Evolutionary conservation across 2,888 invertebrate species (phyloP).

Genomic region (Tetranychus piercei): DNA sequence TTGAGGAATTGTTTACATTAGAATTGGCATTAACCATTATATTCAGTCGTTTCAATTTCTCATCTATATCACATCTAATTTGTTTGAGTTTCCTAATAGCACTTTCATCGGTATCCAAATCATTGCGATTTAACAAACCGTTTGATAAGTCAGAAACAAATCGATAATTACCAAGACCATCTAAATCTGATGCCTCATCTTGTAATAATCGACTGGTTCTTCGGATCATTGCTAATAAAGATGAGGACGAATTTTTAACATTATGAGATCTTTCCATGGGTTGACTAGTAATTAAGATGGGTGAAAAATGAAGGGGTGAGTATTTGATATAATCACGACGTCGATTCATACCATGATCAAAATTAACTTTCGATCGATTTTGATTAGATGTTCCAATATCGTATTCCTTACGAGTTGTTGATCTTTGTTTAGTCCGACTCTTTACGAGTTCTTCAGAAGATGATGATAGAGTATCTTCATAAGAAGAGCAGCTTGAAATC

Average conservation of each 20-base stretch:
- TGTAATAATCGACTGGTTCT: constrained; percentile 15
- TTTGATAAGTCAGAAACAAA: constrained; percentile 8
- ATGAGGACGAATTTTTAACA: constrained; percentile 10
- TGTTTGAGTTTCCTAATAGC: constrained; percentile 16
- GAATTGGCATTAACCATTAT: neutral
- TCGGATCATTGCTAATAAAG: constrained; percentile 16
- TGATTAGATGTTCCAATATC: neutral
- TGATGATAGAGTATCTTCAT: neutral
- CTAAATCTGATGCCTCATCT: constrained; percentile 17
- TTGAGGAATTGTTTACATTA: neutral
- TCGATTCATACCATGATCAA: neutral
- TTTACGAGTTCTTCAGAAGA: neutral
- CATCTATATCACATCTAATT: constrained; percentile 18
- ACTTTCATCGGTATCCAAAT: constrained; percentile 10
- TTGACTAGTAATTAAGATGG: neutral
- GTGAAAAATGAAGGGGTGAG: neutral
- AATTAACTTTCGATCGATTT: neutral
- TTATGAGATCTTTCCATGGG: neutral
- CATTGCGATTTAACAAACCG: neutral
- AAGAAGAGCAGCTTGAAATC: neutral
- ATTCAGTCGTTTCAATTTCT: constrained; percentile 15
- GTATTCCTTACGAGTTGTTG: neutral
- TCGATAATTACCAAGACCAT: constrained; percentile 17
- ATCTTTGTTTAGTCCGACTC: neutral
- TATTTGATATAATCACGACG: neutral